phyloP scores from a whole-genome alignment of 2,888 invertebrate species.

The Cinara cedri region DNA sequence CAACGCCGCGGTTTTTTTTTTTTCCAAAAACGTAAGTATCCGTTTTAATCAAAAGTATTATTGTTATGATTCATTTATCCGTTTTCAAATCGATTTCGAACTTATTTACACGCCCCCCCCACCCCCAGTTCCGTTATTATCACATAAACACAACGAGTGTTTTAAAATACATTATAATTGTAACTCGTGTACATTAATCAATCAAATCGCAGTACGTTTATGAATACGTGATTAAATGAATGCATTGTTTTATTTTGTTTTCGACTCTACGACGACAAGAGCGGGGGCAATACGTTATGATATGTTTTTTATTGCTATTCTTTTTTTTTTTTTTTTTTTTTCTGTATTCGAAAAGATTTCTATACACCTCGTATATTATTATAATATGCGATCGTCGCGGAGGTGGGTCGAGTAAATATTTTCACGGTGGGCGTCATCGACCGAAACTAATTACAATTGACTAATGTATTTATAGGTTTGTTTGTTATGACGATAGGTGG shows the following conservation, averaged over 20 bases:
- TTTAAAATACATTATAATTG: no score
- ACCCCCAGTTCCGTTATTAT: slow-evolving; percentile 3
- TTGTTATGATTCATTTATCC: not conserved
- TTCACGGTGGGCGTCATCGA: slow-evolving; percentile 40
- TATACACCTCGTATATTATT: no score
- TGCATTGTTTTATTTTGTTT: not conserved
- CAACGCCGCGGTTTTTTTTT: no score
- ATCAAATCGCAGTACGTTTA: slow-evolving; percentile 26
- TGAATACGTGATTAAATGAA: not conserved
- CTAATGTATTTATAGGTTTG: slow-evolving; percentile 35
- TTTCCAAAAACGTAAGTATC: not conserved
- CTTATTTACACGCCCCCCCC: slow-evolving; percentile 15
- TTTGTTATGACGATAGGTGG: slow-evolving; percentile 40
- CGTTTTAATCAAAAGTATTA: not conserved
- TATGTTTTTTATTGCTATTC: not conserved
- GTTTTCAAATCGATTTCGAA: slow-evolving; percentile 31
- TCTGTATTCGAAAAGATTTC: slow-evolving; percentile 18
- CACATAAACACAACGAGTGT: no score
- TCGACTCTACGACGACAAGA: not conserved
- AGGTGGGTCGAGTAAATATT: slow-evolving; percentile 28
- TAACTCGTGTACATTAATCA: slow-evolving; percentile 41
- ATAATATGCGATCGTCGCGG: no score
- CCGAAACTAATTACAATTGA: slow-evolving; percentile 47
- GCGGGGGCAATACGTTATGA: not conserved
- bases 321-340: not conserved